Evolutionary conservation across 2,797 vertebrate genomes (phyloP).

Genomic region (Dendrocincla fuliginosa): DNA sequence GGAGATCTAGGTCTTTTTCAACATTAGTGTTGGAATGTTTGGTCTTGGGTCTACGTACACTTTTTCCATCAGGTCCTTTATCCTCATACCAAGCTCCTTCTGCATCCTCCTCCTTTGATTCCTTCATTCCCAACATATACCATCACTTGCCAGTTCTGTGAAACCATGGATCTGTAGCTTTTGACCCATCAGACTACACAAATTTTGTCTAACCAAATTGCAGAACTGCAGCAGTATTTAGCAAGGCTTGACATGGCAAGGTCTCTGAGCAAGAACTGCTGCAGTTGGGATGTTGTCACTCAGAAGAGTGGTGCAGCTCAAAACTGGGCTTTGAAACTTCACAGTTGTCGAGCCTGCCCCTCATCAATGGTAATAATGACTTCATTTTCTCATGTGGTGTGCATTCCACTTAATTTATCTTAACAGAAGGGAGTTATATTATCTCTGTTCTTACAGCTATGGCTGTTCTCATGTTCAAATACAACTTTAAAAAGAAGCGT

Average conservation of each 20-base stretch:
- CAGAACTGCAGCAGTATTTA: neutral
- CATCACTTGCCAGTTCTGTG: neutral
- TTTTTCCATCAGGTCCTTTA: neutral
- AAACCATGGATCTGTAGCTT: neutral
- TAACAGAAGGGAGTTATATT: neutral
- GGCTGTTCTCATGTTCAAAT: neutral
- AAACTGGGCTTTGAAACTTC: neutral
- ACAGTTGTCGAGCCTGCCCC: neutral
- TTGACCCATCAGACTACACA: neutral
- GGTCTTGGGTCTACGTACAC: neutral
- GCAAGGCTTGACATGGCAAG: rapidly evolving
- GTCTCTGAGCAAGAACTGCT: neutral
- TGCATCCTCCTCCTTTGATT: neutral
- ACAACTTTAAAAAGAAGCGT: neutral
- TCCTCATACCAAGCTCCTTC: neutral
- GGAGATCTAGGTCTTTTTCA: neutral
- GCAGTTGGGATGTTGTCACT: neutral
- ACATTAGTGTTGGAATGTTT: neutral
- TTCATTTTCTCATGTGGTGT: neutral
- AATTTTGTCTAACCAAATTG: neutral
- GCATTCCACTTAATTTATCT: neutral
- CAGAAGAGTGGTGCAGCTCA: neutral
- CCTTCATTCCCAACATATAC: neutral
- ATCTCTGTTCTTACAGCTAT: neutral
- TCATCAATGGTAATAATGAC: neutral